phyloP scores from a whole-genome alignment of 2,797 vertebrate species.

The Acanthornis magna region DNA sequence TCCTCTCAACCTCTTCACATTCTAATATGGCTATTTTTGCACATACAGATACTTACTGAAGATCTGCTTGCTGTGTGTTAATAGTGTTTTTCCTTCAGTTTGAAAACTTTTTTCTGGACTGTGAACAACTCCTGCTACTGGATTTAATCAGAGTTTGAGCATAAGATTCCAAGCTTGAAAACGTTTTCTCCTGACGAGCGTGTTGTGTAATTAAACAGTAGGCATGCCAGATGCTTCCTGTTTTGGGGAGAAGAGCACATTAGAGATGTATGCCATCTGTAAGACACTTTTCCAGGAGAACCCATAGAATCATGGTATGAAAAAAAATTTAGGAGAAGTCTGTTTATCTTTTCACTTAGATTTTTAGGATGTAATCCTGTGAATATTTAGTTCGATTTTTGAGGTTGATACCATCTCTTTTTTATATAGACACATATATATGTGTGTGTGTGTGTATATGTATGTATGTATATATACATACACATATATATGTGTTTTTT shows the following conservation, averaged over 20 bases:
- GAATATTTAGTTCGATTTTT: neutral
- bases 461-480: no score
- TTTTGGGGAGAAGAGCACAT: constrained; percentile 13
- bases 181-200: neutral
- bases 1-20: neutral
- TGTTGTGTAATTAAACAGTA: constrained; percentile 53
- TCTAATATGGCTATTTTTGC: neutral
- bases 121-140: neutral
- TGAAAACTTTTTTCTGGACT: neutral
- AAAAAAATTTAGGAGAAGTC: neutral
- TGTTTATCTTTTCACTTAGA: neutral
- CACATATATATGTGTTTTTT: no score
- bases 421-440: no score
- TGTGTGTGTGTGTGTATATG: no score
- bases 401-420: neutral
- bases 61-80: neutral
- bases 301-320: neutral
- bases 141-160: neutral
- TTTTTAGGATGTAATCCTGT: neutral
- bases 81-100: neutral
- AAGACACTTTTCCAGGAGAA: neutral
- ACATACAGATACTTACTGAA: neutral
- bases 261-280: constrained; percentile 43
- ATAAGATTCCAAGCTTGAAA: constrained; percentile 15
- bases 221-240: constrained; percentile 37